A percentile compares a stretch with the other conserved stretches of the same genome.
These are phyloP conservation scores for Aphaenogaster floridana DNA, from an alignment of 1,140 invertebrate species.

Conservation along the genomic window DNA sequence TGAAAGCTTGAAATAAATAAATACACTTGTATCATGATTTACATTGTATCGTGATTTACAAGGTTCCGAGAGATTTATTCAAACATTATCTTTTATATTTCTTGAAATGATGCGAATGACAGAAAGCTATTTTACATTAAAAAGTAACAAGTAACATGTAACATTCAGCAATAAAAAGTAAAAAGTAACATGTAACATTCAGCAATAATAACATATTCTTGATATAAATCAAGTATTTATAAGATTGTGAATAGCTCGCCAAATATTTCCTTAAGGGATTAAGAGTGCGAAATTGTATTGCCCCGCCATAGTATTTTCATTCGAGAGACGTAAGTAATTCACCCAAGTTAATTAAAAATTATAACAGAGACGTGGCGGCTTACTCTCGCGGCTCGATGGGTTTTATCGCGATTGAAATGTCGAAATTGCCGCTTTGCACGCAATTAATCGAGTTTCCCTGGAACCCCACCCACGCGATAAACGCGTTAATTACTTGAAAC, in stretches of 20 bases:
- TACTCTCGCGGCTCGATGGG: constrained; percentile 31
- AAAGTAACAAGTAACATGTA: background rate
- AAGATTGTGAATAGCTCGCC: background rate
- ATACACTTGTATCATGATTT: background rate
- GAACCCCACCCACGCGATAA: constrained; percentile 19
- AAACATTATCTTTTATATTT: background rate
- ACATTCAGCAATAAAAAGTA: background rate
- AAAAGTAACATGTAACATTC: background rate
- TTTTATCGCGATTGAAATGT: constrained; percentile 57
- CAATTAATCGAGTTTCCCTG: constrained; percentile 49
- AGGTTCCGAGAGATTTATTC: background rate
- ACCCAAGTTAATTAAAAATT: constrained; percentile 51
- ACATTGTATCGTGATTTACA: background rate
- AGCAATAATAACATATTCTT: background rate
- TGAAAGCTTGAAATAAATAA: background rate
- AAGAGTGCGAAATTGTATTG: constrained; percentile 11
- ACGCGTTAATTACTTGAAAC: constrained; percentile 31
- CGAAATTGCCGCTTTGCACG: constrained; percentile 53
- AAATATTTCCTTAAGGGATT: constrained; percentile 5
- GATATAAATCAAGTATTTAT: background rate
- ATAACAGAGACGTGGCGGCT: constrained; percentile 51
- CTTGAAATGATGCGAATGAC: background rate
- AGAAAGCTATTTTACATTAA: background rate
- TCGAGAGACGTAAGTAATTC: constrained; percentile 19
- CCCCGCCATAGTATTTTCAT: constrained; percentile 5